Conservation (phyloP, 92 coral and sea anemone genomes). For the Chrysogorgia sp. region DNA sequence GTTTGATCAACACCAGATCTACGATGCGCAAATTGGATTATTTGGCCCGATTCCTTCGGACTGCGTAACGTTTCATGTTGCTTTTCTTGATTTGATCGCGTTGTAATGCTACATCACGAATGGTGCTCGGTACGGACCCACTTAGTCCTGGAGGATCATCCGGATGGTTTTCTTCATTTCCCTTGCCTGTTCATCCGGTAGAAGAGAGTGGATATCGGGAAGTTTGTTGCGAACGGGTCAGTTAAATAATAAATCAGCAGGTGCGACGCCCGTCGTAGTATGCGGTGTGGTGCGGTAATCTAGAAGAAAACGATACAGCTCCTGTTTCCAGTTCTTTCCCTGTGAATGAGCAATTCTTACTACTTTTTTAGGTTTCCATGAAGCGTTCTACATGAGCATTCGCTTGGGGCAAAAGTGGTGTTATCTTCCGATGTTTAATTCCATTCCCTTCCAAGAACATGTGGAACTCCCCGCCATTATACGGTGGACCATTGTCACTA, state of each 20-base stretch:
- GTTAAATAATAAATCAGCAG: neutral
- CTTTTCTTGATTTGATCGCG: neutral
- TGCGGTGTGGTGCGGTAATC: neutral
- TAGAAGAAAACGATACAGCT: neutral
- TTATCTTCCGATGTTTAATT: constrained; percentile 6
- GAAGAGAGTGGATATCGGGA: neutral
- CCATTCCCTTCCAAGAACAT: constrained; percentile 1
- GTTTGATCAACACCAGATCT: neutral
- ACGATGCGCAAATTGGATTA: neutral
- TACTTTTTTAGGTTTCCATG: neutral
- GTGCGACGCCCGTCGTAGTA: neutral
- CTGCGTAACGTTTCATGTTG: neutral
- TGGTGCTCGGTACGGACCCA: no score
- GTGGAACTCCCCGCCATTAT: constrained; percentile 8
- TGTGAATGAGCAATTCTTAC: neutral
- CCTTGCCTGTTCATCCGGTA: neutral
- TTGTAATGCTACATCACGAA: neutral
- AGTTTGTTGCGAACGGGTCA: neutral
- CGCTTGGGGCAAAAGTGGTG: constrained; percentile 29
- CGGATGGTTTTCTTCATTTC: no score
- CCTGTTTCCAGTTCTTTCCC: neutral
- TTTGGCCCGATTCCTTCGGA: neutral
- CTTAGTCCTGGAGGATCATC: no score
- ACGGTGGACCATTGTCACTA: constrained; percentile 41
- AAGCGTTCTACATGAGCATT: constrained; percentile 13